Evolutionary conservation across 2,113 vertebrate genomes (phyloP).

Genomic region (Meriones unguiculatus): DNA sequence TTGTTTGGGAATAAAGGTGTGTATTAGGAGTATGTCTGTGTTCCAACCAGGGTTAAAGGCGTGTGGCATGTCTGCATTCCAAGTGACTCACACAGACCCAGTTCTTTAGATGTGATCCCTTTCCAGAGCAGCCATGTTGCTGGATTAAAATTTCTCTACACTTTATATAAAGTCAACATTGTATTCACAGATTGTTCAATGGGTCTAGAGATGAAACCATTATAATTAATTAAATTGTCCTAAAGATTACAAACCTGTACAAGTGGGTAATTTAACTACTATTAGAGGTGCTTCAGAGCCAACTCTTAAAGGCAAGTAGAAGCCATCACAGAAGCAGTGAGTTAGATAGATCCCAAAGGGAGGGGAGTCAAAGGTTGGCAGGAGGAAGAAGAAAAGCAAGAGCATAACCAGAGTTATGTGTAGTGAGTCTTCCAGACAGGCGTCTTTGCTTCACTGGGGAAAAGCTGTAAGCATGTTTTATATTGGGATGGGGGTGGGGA

Average conservation of each 20-base stretch:
- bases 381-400: background rate
- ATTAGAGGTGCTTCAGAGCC: constrained; percentile 2
- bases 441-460: constrained; percentile 5
- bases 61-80: no score
- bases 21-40: no score
- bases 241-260: constrained; percentile 2
- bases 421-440: background rate
- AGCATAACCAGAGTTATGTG: background rate
- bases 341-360: background rate
- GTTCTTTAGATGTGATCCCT: no score
- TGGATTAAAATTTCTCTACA: no score
- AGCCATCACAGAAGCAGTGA: background rate
- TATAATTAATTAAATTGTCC: background rate
- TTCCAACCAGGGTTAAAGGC: no score
- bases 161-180: constrained; percentile 8
- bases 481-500: background rate
- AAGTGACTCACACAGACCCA: no score
- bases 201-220: constrained; percentile 33
- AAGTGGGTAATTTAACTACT: constrained; percentile 13
- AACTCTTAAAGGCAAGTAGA: background rate
- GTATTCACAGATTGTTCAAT: background rate
- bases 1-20: no score
- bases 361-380: background rate
- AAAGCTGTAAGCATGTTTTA: background rate
- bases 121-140: no score